Conservation (phyloP, 2,797 vertebrate species). For the Anabacerthia variegaticeps region DNA sequence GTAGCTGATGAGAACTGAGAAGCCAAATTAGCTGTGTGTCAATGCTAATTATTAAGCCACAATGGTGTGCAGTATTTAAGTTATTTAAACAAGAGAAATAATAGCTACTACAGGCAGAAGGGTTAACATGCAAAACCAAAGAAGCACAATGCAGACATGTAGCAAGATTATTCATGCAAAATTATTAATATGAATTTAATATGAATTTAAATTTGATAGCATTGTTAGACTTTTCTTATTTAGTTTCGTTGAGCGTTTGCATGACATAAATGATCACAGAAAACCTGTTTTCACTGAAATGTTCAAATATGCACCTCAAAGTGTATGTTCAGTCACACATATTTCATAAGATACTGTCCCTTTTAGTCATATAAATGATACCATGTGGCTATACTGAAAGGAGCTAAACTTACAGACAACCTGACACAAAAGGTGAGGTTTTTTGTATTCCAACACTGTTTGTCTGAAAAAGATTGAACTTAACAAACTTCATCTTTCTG, state of each 20-base stretch:
- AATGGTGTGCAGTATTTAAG: neutral
- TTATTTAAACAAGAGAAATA: neutral
- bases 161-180: neutral
- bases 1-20: neutral
- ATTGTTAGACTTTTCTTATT: neutral
- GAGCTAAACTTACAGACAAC: neutral
- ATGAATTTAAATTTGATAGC: neutral
- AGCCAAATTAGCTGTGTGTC: neutral
- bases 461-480: neutral
- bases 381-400: neutral
- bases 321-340: neutral
- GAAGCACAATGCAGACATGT: neutral
- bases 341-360: neutral
- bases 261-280: neutral
- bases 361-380: neutral
- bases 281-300: neutral
- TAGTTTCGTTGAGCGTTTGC: neutral
- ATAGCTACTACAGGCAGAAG: neutral
- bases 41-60: neutral
- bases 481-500: neutral
- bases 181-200: neutral
- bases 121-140: neutral
- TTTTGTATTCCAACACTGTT: neutral
- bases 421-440: accelerated
- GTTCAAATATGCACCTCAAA: neutral